Evolutionary conservation across 2,113 vertebrate species (phyloP).

Genomic region (Neolamprologus sp.): DNA sequence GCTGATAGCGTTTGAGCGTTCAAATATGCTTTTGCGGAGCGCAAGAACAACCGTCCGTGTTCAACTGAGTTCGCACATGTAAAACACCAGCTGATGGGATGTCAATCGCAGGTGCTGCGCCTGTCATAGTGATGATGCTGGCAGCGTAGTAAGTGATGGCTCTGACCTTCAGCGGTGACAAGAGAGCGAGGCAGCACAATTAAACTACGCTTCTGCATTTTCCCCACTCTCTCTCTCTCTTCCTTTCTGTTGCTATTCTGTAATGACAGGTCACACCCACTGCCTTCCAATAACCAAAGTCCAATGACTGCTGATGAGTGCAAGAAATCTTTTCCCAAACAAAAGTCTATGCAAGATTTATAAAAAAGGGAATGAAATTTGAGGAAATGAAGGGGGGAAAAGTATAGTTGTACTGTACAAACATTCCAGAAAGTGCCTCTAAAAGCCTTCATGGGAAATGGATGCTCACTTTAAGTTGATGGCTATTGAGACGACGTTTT

Average conservation of each 20-base stretch:
- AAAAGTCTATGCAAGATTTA: not conserved
- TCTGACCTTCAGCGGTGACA: slow-evolving; percentile 46
- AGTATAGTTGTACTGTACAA: not conserved
- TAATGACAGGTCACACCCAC: not conserved
- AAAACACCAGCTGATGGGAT: slow-evolving; percentile 27
- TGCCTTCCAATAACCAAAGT: not conserved
- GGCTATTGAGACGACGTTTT: accelerated
- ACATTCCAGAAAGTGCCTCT: not conserved
- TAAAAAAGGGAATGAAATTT: not conserved
- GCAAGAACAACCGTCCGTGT: not conserved
- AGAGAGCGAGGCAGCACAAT: slow-evolving; percentile 16
- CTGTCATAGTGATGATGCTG: not conserved
- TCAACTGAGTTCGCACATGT: not conserved
- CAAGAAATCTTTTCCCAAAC: not conserved
- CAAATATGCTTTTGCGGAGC: not conserved
- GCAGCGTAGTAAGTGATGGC: slow-evolving; percentile 26
- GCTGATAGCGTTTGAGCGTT: not conserved
- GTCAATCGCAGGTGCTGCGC: slow-evolving; percentile 35
- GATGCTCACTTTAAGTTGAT: not conserved
- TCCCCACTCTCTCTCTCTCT: not conserved
- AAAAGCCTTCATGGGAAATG: not conserved
- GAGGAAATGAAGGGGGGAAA: accelerated
- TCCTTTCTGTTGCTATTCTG: not conserved
- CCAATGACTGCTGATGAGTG: not conserved
- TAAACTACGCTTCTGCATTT: not conserved